Conservation (phyloP, 1,140 invertebrate species). For the Belonocnema kinseyi region DNA sequence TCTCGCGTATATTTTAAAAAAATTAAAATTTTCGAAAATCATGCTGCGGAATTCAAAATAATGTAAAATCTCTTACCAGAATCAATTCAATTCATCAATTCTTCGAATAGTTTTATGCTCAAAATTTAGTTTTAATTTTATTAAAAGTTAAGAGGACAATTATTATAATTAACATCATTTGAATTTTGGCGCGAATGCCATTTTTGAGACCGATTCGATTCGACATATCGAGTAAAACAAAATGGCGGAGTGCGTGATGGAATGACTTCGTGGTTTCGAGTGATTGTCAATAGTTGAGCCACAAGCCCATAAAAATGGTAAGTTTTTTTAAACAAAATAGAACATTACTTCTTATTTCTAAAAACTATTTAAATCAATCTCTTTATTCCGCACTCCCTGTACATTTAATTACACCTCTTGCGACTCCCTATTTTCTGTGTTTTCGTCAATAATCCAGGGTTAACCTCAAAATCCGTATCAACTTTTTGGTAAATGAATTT, state of each 20-base stretch:
- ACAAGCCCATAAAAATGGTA: slow-evolving; percentile 39
- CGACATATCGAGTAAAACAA: slow-evolving; percentile 32
- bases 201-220: not conserved
- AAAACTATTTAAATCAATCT: not conserved
- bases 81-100: too few species aligned
- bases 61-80: too few species aligned
- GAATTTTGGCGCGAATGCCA: not conserved
- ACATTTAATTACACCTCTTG: not conserved
- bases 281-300: slow-evolving; percentile 36
- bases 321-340: slow-evolving; percentile 31
- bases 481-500: slow-evolving; percentile 12
- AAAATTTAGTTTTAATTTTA: too few species aligned
- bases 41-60: too few species aligned
- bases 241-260: slow-evolving; percentile 35
- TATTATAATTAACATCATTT: not conserved
- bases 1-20: too few species aligned
- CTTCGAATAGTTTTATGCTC: too few species aligned
- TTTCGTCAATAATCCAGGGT: not conserved
- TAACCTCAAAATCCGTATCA: slow-evolving; percentile 30
- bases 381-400: not conserved
- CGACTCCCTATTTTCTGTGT: not conserved
- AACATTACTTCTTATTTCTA: not conserved
- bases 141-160: too few species aligned
- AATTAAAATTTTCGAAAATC: too few species aligned
- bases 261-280: slow-evolving; percentile 48